Conservation (phyloP, 2,113 vertebrate species). For the Podarcis raffonei region DNA sequence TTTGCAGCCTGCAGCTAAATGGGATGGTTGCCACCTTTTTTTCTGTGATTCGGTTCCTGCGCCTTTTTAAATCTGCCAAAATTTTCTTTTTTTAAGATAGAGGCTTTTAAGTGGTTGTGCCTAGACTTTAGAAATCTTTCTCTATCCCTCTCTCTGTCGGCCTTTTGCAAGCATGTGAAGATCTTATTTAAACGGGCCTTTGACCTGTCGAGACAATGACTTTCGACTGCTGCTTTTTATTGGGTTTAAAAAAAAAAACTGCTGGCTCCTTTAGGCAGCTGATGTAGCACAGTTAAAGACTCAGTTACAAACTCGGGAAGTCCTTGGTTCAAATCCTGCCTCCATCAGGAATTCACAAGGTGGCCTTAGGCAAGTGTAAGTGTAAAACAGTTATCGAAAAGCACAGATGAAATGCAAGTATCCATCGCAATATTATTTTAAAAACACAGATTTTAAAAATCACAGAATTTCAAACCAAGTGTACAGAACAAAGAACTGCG, state of each 20-base stretch:
- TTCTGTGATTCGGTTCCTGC: background rate
- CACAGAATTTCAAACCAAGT: too few species aligned
- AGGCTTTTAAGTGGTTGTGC: too few species aligned
- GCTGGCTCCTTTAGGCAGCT: background rate
- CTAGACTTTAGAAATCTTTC: background rate
- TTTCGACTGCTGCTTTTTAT: background rate
- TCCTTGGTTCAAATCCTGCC: background rate
- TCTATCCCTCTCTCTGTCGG: too few species aligned
- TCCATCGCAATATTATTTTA: too few species aligned
- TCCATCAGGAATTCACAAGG: background rate
- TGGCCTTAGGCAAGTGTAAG: too few species aligned
- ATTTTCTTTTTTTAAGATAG: background rate
- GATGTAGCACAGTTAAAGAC: background rate
- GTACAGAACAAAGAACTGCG: too few species aligned
- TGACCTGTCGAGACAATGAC: background rate
- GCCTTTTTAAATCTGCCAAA: background rate
- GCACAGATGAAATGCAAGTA: too few species aligned
- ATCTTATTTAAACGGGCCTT: background rate
- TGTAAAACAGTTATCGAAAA: too few species aligned
- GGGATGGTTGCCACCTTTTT: background rate
- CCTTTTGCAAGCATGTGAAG: too few species aligned
- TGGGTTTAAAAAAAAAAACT: background rate
- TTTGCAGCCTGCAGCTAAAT: background rate
- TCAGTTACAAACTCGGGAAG: background rate
- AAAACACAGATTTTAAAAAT: too few species aligned